Evolutionary conservation across 2,113 vertebrate genomes (phyloP).

Genomic region (Piprites chloris): DNA sequence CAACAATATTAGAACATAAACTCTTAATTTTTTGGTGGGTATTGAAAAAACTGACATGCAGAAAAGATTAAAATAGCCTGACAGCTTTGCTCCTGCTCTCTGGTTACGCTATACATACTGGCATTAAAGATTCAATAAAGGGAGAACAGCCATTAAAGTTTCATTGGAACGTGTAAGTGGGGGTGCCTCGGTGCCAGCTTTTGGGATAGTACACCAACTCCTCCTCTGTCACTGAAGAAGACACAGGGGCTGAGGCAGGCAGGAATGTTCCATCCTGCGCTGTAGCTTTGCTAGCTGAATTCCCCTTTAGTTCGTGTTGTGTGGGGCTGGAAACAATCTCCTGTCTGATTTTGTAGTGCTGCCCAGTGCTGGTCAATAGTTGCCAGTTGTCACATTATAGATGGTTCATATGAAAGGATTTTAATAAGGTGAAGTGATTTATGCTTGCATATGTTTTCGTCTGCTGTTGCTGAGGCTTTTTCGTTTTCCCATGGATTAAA

Average conservation of each 20-base stretch:
- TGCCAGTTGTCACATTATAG: background rate
- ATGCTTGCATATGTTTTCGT: background rate
- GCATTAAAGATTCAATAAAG: background rate
- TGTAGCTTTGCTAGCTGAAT: background rate
- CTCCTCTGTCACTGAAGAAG: background rate
- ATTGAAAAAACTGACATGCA: background rate
- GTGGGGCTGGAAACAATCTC: accelerated
- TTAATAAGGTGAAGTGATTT: background rate
- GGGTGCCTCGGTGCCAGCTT: background rate
- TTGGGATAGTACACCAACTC: background rate
- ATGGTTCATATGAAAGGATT: background rate
- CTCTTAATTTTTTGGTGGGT: background rate
- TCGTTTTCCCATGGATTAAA: background rate
- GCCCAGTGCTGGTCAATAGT: background rate
- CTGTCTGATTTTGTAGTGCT: background rate
- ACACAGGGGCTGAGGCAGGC: background rate
- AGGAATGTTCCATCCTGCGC: accelerated
- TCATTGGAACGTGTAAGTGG: background rate
- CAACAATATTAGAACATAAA: background rate
- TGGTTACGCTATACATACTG: background rate
- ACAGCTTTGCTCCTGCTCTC: background rate
- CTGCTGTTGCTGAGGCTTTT: background rate
- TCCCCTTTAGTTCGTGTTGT: accelerated
- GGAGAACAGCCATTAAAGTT: background rate
- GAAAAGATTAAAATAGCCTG: background rate